These are phyloP conservation scores for Cacajao melanocephalus DNA, from an alignment of 2,797 vertebrate genomes.

Conservation along the genomic window DNA sequence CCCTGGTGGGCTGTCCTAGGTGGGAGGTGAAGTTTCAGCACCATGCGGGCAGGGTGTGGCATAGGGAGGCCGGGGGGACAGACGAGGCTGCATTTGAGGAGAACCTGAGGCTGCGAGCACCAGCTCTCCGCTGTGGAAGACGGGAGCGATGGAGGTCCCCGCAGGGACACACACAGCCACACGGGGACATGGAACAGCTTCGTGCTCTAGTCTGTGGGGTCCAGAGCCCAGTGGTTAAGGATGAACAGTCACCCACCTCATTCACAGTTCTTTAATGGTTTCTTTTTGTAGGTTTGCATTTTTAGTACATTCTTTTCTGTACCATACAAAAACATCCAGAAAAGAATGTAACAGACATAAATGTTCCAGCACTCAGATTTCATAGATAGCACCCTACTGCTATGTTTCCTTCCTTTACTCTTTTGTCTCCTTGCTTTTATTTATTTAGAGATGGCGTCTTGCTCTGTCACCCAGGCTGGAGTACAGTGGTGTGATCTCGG, in stretches of 20 bases:
- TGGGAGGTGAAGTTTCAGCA: not conserved
- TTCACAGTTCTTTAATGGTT: too few species aligned
- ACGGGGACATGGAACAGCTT: fast-evolving
- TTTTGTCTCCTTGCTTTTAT: too few species aligned
- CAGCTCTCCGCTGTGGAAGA: not conserved
- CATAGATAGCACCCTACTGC: fast-evolving
- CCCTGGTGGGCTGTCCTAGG: not conserved
- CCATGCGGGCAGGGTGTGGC: not conserved
- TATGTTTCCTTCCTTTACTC: not conserved
- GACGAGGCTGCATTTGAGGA: not conserved
- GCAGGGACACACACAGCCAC: not conserved
- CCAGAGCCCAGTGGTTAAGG: fast-evolving
- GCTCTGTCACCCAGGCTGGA: too few species aligned
- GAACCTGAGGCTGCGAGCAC: not conserved
- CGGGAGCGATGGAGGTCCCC: not conserved
- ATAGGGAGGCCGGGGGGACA: not conserved
- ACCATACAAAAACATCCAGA: fast-evolving
- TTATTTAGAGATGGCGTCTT: too few species aligned
- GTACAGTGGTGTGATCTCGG: too few species aligned
- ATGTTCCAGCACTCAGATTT: not conserved
- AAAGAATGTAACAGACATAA: not conserved
- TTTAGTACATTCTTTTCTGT: not conserved
- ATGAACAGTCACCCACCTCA: fast-evolving
- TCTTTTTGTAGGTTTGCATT: not conserved
- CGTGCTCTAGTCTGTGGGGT: not conserved